These are phyloP conservation scores for Capreolus pygargus DNA, from an alignment of 2,113 vertebrate species.

Conservation along the genomic window DNA sequence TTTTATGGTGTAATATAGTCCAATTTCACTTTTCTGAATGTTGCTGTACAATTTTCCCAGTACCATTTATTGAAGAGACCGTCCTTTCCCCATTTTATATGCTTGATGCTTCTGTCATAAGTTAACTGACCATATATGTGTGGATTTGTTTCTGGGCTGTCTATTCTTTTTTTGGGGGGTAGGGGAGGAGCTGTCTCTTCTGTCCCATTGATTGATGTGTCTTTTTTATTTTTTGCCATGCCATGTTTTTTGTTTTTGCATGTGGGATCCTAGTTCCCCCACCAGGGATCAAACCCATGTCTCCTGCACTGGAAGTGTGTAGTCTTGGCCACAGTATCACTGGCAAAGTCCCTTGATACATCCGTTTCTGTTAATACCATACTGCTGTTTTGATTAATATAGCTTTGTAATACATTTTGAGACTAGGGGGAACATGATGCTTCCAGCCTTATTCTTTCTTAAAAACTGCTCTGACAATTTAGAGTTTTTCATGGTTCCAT, in stretches of 20 bases:
- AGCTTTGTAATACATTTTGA: background rate
- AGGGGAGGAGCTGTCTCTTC: background rate
- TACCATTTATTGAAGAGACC: background rate
- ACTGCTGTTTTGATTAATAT: background rate
- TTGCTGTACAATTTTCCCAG: background rate
- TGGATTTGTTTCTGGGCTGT: background rate
- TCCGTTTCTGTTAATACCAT: background rate
- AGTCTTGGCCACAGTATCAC: background rate
- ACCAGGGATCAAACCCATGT: background rate
- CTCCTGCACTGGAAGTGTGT: background rate
- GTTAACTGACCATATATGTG: background rate
- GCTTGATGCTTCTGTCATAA: background rate
- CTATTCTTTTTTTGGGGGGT: background rate
- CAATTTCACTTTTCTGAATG: background rate
- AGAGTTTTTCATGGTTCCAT: background rate
- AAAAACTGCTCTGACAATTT: background rate
- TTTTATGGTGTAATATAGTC: background rate
- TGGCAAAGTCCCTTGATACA: background rate
- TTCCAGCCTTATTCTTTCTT: background rate
- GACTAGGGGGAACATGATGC: background rate
- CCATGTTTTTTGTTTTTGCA: background rate
- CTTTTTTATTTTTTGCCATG: background rate
- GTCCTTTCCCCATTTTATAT: background rate
- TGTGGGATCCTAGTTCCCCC: background rate
- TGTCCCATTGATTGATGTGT: background rate